Evolutionary conservation across 2,797 vertebrate genomes (phyloP), one percentile per base, ranked within the genome.

Genomic region (Fistularia commersonii): DNA sequence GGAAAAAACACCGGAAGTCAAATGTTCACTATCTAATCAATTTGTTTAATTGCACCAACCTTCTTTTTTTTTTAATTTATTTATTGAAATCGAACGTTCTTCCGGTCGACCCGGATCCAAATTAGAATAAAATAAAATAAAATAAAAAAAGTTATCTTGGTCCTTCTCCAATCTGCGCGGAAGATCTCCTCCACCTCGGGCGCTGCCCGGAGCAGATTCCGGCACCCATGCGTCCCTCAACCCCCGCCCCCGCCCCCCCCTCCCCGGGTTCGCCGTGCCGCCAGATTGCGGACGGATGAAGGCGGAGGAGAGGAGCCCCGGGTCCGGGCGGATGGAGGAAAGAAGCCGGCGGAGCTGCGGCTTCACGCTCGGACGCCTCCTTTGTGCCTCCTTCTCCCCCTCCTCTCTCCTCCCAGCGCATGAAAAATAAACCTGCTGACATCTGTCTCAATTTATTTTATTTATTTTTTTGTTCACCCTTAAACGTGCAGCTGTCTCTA

Each of bases 361-460:
- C 40, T 92, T 88, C 87, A 89, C 88, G 84, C 90, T 89, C 83
- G 85, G 89, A 80, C 80, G 83, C 82, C 68, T 92, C 92, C 91
- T 93, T 94, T 97, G 93, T 96, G 87, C 87, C 83, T 61, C 72
- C 41, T 79, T 78, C 83, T 9, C 11, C 23, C 23, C 15, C 8
- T 3, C 15, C 35, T n/a, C 0, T 39, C 11, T 45, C 11, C 8
- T 47, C n/a, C 5, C 78, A 65, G 45, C 70, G 52, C 62, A 45
- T 44, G 40, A 77, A 71, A 81, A 77, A 86, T 69, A 82, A 81
- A 80, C 47, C 64, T 54, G 77, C 79, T 69, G 77, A 85, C 92
- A 92, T 92, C 91, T 94, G 90, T 87, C 85, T 23, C 23, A 23
- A 23, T 23, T 23, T 23, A 23, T 23, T 23, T 23, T 23, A 23